Evolutionary conservation across 2,113 vertebrate genomes (phyloP).

Genomic region (Polypterus senegalus): DNA sequence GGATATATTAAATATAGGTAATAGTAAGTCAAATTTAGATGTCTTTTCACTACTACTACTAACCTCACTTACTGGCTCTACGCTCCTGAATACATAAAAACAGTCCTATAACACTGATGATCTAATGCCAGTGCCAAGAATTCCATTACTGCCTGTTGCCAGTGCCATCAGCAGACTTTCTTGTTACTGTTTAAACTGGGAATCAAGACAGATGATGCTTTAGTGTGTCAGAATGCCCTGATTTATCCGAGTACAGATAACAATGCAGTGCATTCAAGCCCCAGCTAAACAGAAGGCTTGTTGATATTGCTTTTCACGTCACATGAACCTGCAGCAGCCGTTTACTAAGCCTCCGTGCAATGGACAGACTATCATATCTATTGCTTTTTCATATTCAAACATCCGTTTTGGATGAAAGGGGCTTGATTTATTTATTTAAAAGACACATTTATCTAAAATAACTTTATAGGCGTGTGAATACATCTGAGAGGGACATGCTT

Average conservation of each 20-base stretch:
- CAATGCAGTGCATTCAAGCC: conserved; percentile 4
- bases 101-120: not conserved
- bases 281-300: too few relatives aligned
- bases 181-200: not conserved
- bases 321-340: too few relatives aligned
- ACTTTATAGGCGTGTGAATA: too few relatives aligned
- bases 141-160: conserved; percentile 1
- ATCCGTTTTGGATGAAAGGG: too few relatives aligned
- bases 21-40: not conserved
- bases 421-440: too few relatives aligned
- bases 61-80: not conserved
- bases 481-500: too few relatives aligned
- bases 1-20: too few relatives aligned
- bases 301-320: too few relatives aligned
- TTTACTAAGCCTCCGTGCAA: too few relatives aligned
- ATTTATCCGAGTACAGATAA: not conserved
- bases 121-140: conserved; percentile 2
- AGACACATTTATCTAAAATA: too few relatives aligned
- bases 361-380: too few relatives aligned
- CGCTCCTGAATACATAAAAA: conserved; percentile 1
- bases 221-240: not conserved
- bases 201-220: not conserved
- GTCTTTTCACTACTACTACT: not conserved
- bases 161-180: not conserved
- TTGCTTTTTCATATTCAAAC: too few relatives aligned